Evolutionary conservation across 2,797 vertebrate genomes (phyloP), one percentile per base, ranked within the genome.

Genomic region (Gambusia yucatana): DNA sequence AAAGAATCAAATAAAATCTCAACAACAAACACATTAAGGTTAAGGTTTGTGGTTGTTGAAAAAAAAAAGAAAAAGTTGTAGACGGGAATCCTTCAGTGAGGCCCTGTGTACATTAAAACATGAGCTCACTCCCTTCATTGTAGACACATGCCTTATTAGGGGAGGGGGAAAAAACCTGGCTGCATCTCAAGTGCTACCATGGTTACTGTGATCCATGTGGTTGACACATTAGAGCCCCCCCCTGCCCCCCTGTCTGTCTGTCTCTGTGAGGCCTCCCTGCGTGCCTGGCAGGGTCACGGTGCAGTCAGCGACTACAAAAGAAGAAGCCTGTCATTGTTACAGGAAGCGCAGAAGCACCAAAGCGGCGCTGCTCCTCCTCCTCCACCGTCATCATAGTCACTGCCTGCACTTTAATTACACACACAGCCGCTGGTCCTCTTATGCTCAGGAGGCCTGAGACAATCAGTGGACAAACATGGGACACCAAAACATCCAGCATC

Each of bases 271-370:
- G 89, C 85, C 91, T 89, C 89, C 82, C 89, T 78, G 88, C 39
- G 83, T 16, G 92, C 87, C 91, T 92, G 93, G 72, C 94, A 87
- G 95, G 93, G 94, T 95, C 81, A 90, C 86, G 79, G 94, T 85
- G 88, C 91, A 94, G 88, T 86, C 93, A 93, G 88, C 89, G 92
- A 92, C 94, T 91, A 91, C 87, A 94, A 91, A 94, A 90, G 90
- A 91, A 94, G 90, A 78, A 90, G 88, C 87, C 85, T 63, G 86
- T 92, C 83, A 88, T 88, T 90, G 85, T 85, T 95, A 89, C 90
- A 94, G 89, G 92, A 95, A 95, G 94, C 78, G 73, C 89, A 91
- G 88, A 86, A 90, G 57, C 25, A 65, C 63, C 63, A 41, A 65
- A 65, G 63, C 20, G 1, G 3, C 8, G 1, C 0, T 2, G 1